A percentile compares a stretch with the other conserved stretches of the same genome.
Conservation (phyloP, 1,140 invertebrate genomes). For the Sycophila sp. region DNA sequence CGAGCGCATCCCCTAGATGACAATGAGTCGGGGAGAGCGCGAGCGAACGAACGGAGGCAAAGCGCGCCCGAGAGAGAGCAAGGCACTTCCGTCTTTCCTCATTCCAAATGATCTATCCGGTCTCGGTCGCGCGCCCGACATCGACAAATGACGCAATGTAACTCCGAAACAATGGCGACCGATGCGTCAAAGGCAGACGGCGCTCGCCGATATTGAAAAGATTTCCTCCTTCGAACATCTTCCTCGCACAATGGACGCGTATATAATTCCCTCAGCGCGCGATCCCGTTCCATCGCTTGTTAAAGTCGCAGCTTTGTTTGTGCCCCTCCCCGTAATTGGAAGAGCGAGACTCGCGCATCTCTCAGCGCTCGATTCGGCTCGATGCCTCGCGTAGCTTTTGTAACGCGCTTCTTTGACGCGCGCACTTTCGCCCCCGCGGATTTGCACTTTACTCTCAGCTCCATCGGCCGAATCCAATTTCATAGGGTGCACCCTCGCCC, state of each 20-base stretch:
- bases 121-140: background rate
- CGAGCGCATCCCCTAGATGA: background rate
- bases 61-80: too few species aligned
- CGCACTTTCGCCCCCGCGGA: background rate
- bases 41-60: too few species aligned
- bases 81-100: background rate
- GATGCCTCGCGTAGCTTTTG: background rate
- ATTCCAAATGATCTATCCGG: constrained; percentile 1
- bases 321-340: background rate
- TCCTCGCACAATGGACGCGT: background rate
- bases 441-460: constrained; percentile 22
- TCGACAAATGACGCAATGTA: constrained; percentile 21
- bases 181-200: background rate
- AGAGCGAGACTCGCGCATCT: too few species aligned
- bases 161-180: background rate
- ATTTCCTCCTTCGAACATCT: background rate
- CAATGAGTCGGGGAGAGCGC: too few species aligned
- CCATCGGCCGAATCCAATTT: constrained; percentile 14
- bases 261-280: background rate
- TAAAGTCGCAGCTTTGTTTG: background rate
- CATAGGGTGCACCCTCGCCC: too few species aligned
- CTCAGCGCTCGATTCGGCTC: background rate
- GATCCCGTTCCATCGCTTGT: background rate
- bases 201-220: background rate
- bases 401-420: background rate